These are phyloP conservation scores for Crotalus viridis DNA, from an alignment of 2,113 vertebrate genomes.

Conservation along the genomic window DNA sequence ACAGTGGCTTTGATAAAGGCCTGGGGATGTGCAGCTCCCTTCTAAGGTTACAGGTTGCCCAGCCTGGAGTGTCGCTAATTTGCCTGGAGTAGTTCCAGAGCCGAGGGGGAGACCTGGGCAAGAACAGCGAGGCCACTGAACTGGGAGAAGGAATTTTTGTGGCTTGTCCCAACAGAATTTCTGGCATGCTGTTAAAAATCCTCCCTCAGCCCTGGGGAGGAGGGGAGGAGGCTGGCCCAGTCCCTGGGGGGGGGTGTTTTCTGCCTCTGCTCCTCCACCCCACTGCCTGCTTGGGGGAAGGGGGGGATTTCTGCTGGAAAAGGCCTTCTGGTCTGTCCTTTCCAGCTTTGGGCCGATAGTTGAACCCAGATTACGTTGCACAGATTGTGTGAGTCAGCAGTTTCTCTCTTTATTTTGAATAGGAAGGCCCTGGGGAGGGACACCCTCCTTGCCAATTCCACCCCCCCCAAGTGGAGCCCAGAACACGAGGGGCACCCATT, in stretches of 20 bases:
- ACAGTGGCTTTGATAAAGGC: constrained; percentile 79
- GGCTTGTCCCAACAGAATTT: background rate
- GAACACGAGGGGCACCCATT: background rate
- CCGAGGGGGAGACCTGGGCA: background rate
- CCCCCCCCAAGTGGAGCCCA: background rate
- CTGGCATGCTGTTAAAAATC: background rate
- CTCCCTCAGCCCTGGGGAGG: background rate
- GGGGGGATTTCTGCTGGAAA: background rate
- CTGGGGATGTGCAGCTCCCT: constrained; percentile 69
- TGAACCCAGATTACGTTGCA: background rate
- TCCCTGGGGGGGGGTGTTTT: background rate
- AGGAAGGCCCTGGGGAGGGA: background rate
- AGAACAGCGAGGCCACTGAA: background rate
- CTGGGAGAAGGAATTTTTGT: background rate
- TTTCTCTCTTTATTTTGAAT: background rate
- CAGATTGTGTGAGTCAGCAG: background rate
- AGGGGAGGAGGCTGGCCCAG: background rate
- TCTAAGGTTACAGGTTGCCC: background rate
- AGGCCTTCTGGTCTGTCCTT: background rate
- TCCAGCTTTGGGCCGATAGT: background rate
- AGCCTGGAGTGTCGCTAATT: background rate
- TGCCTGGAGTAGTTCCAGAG: background rate
- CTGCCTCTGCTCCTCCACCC: background rate
- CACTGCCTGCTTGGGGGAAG: background rate
- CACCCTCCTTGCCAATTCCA: background rate